These are phyloP conservation scores for Ancistrus triradiatus DNA, from an alignment of 2,113 vertebrate genomes.

Conservation along the genomic window DNA sequence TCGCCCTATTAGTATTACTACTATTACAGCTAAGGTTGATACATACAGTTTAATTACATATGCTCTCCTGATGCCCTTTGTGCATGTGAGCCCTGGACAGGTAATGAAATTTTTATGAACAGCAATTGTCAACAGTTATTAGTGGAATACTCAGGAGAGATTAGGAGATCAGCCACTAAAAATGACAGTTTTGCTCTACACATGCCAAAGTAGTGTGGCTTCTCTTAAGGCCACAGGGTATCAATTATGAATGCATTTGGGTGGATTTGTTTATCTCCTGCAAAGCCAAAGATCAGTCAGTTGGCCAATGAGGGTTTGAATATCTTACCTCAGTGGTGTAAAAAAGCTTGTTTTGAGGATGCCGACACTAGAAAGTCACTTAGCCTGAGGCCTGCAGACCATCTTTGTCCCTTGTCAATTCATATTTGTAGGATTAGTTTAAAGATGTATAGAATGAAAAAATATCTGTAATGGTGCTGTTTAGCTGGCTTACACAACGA, in stretches of 20 bases:
- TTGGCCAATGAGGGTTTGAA: constrained; percentile 16
- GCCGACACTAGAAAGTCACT: constrained; percentile 43
- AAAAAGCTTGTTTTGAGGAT: constrained; percentile 35
- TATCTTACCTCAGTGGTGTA: constrained; percentile 25
- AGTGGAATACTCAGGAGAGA: constrained; percentile 29
- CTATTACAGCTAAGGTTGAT: constrained; percentile 9
- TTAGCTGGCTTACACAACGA: too few relatives aligned
- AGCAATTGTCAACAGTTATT: constrained; percentile 34
- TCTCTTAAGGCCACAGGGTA: constrained; percentile 28
- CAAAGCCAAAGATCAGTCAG: constrained; percentile 38
- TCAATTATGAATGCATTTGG: constrained; percentile 45
- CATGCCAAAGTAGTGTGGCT: constrained; percentile 22
- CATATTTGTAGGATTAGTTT: background rate
- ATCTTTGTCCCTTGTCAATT: constrained; percentile 33
- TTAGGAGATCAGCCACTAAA: constrained; percentile 21
- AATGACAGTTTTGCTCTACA: constrained; percentile 28
- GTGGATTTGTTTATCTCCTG: constrained; percentile 42
- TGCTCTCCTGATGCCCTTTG: constrained; percentile 29
- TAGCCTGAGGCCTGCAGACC: constrained; percentile 32
- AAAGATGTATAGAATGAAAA: background rate
- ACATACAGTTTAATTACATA: constrained; percentile 33
- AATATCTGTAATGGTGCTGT: too few relatives aligned
- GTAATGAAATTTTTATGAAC: constrained; percentile 38
- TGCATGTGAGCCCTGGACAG: constrained; percentile 8
- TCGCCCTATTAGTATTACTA: too few relatives aligned